Conservation (phyloP, 2,113 vertebrate species). For the Mormoops blainvillei region DNA sequence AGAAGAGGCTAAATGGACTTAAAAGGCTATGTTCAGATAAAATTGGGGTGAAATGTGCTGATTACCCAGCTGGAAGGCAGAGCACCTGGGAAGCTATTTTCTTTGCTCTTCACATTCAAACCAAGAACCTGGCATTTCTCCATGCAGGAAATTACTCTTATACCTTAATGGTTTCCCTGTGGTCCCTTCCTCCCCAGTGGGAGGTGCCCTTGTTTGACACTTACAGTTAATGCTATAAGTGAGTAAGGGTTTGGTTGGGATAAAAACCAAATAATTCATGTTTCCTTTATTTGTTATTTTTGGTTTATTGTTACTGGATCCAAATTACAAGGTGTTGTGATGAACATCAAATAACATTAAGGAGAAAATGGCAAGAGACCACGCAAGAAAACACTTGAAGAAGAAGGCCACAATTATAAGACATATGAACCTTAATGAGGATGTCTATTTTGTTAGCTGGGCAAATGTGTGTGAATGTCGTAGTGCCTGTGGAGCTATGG, state of each 20-base stretch:
- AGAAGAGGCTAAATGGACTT: background rate
- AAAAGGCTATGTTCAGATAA: background rate
- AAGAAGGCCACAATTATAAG: background rate
- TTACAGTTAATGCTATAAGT: background rate
- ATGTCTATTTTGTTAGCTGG: background rate
- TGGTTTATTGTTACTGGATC: background rate
- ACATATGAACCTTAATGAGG: background rate
- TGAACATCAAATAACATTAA: background rate
- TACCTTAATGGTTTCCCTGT: background rate
- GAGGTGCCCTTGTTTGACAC: background rate
- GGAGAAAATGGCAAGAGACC: background rate
- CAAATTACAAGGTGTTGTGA: background rate
- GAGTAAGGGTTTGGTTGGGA: background rate
- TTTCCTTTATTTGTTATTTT: conserved; percentile 9
- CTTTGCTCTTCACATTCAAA: background rate
- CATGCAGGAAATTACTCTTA: background rate
- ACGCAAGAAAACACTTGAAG: background rate
- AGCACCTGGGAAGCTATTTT: background rate
- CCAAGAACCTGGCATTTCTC: background rate
- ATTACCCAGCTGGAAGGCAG: background rate
- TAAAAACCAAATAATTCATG: background rate
- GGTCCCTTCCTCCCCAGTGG: background rate
- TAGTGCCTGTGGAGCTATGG: background rate
- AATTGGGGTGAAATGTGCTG: background rate
- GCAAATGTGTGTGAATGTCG: background rate